Evolutionary conservation across 2,113 vertebrate genomes (phyloP).

Genomic region (Lepisosteus oculatus): DNA sequence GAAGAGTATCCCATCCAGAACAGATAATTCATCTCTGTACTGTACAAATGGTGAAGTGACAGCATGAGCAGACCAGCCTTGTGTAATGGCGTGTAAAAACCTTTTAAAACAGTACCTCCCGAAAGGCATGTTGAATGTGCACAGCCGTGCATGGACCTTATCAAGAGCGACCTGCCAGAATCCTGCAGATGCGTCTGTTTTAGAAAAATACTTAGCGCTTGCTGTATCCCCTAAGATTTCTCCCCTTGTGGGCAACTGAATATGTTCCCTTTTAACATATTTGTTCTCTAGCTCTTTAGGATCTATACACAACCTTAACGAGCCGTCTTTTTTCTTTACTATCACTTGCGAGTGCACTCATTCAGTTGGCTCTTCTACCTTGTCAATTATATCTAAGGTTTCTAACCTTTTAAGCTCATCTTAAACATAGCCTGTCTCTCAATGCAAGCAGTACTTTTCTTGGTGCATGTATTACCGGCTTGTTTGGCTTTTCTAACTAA

Average conservation of each 20-base stretch:
- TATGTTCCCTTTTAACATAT: slow-evolving; percentile 16
- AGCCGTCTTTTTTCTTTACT: slow-evolving; percentile 14
- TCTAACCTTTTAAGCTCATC: slow-evolving; percentile 2
- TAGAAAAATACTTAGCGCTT: neutral
- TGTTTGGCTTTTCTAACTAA: neutral
- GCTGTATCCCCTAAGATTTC: slow-evolving; percentile 10
- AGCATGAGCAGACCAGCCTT: neutral
- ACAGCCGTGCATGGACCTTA: slow-evolving; percentile 6
- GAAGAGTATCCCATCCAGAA: slow-evolving; percentile 8
- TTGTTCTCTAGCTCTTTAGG: slow-evolving; percentile 6
- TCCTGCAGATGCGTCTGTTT: neutral
- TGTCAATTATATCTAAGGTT: slow-evolving; percentile 3
- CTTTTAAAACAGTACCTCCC: slow-evolving; percentile 13
- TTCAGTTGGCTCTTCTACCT: slow-evolving; percentile 15
- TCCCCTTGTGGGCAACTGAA: slow-evolving; percentile 8
- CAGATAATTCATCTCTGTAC: slow-evolving; percentile 8
- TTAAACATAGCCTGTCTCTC: neutral
- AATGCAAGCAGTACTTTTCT: neutral
- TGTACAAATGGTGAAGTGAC: neutral
- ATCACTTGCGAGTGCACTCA: slow-evolving; percentile 19
- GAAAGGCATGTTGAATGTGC: slow-evolving; percentile 18
- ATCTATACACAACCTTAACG: slow-evolving; percentile 10
- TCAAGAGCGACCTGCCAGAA: neutral
- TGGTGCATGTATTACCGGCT: neutral
- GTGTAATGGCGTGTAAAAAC: neutral